phyloP scores from a whole-genome alignment of 1,140 invertebrate genomes.

The Frieseomelitta varia region DNA sequence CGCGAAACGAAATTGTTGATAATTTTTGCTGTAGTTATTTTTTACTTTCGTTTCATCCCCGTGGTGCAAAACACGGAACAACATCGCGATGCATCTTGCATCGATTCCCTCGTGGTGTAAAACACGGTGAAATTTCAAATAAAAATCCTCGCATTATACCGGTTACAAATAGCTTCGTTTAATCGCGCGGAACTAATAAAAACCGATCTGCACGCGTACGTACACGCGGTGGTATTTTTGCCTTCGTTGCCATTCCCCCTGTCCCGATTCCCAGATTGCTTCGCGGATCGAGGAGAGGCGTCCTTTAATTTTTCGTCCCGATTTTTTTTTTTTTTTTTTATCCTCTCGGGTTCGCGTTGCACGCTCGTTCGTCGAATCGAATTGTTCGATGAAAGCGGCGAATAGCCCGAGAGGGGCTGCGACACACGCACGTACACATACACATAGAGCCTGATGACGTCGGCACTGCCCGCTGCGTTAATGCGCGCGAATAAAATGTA shows the following conservation, averaged over 20 bases:
- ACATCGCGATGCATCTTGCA: not conserved
- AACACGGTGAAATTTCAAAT: not conserved
- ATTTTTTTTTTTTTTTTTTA: not conserved
- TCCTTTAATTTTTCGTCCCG: conserved; percentile 4
- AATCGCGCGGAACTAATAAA: not conserved
- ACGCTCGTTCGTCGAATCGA: not conserved
- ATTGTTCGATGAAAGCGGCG: not conserved
- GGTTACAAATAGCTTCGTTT: not conserved
- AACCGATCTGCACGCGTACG: not conserved
- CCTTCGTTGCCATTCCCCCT: not conserved
- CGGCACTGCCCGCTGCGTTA: not conserved
- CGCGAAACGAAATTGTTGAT: too few relatives aligned
- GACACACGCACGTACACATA: too few relatives aligned
- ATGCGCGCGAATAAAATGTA: conserved; percentile 1
- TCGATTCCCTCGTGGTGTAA: not conserved
- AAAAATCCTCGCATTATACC: not conserved
- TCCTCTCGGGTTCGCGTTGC: not conserved
- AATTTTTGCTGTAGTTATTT: too few relatives aligned
- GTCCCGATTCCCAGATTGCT: not conserved
- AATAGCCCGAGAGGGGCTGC: too few relatives aligned
- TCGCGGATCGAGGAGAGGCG: too few relatives aligned
- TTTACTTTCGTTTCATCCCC: too few relatives aligned
- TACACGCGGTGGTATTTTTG: not conserved
- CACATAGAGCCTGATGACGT: too few relatives aligned
- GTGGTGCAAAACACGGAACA: not conserved